Evolutionary conservation across 2,113 vertebrate species (phyloP).

Genomic region (Apus apus): DNA sequence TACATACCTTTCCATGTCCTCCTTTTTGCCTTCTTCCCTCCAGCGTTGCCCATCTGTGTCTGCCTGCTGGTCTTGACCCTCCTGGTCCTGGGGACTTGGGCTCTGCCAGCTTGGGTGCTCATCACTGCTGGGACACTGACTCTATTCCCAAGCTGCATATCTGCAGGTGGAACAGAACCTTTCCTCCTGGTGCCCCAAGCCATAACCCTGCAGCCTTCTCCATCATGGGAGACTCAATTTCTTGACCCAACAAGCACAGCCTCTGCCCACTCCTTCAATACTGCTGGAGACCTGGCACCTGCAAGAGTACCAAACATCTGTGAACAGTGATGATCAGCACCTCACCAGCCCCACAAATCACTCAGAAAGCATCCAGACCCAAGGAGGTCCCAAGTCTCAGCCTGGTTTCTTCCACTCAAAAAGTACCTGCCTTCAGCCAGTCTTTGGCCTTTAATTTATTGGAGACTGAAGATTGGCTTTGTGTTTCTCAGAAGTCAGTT

Average conservation of each 20-base stretch:
- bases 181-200: not conserved
- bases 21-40: not conserved
- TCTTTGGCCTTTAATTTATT: not conserved
- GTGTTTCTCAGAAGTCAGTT: not conserved
- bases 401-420: not conserved
- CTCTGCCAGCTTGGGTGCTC: not conserved
- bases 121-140: not conserved
- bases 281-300: fast-evolving
- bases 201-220: not conserved
- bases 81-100: not conserved
- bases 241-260: not conserved
- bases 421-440: not conserved
- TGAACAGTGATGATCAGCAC: not conserved
- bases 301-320: not conserved
- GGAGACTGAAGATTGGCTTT: not conserved
- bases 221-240: fast-evolving
- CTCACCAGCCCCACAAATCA: not conserved
- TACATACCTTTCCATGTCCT: fast-evolving
- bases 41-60: fast-evolving
- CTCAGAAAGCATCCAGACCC: not conserved
- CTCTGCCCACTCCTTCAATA: fast-evolving
- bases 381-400: not conserved
- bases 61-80: not conserved
- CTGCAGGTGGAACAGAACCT: not conserved
- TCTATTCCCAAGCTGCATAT: not conserved